A percentile compares a stretch with the other conserved stretches of the same genome.
Conservation (phyloP, 37 sponge, comb jelly and placozoan genomes). For the Crambe crambe region DNA sequence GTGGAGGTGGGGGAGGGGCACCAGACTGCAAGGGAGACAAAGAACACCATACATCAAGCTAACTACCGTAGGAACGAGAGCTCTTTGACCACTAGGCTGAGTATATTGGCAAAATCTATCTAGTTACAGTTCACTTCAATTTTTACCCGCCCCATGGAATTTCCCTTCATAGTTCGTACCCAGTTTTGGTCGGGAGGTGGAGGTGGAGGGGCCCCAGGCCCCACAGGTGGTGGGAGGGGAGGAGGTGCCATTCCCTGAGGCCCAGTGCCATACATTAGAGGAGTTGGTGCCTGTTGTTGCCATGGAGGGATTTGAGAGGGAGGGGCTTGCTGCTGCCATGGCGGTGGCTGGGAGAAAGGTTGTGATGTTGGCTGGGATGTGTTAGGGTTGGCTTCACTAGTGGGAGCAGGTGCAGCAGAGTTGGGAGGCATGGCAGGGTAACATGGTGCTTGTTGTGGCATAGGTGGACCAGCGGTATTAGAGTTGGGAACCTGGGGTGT, state of each 20-base stretch:
- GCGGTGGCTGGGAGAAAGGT: neutral
- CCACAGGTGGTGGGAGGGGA: conserved; percentile 7
- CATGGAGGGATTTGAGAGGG: neutral
- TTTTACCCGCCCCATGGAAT: neutral
- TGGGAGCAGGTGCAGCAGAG: neutral
- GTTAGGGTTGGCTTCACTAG: neutral
- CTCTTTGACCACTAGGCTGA: neutral
- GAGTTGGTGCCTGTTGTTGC: neutral
- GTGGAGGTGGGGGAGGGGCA: conserved; percentile 32
- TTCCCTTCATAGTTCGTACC: conserved; percentile 14
- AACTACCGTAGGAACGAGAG: too few relatives aligned
- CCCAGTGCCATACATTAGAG: conserved; percentile 29
- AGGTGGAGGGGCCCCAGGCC: conserved; percentile 15
- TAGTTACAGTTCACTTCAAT: neutral
- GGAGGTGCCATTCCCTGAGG: conserved; percentile 5
- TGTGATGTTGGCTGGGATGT: neutral
- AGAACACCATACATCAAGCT: too few relatives aligned
- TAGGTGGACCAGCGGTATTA: neutral
- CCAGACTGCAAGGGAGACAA: neutral
- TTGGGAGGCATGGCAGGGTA: conserved; percentile 3
- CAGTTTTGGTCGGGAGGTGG: conserved; percentile 45
- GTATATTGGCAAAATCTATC: neutral
- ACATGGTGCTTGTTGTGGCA: neutral
- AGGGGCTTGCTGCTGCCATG: conserved; percentile 5
- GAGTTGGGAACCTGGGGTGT: neutral